These are phyloP conservation scores for Sandelia bainsii DNA, from an alignment of 2,797 vertebrate genomes.

Conservation along the genomic window DNA sequence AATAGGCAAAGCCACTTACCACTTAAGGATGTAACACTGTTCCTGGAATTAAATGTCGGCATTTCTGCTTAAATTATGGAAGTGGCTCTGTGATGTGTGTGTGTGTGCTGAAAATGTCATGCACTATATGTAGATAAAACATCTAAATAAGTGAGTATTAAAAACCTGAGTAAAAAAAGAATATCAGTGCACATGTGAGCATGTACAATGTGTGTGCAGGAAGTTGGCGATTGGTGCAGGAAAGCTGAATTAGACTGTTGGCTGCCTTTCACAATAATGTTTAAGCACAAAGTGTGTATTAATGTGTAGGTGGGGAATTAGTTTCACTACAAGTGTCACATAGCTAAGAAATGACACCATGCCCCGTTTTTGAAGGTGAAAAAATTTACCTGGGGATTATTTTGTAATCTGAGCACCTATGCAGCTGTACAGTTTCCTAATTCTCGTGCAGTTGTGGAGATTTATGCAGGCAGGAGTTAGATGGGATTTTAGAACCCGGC, in stretches of 20 bases:
- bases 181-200: conserved; percentile 39
- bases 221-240: conserved; percentile 46
- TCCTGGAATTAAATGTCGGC: conserved; percentile 82
- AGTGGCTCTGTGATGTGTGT: conserved; percentile 53
- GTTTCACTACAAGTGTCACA: conserved; percentile 73
- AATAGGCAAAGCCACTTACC: conserved; percentile 78
- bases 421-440: conserved; percentile 75
- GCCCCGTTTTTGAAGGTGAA: conserved; percentile 78
- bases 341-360: conserved; percentile 68
- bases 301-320: conserved; percentile 79
- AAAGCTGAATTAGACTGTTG: conserved; percentile 66
- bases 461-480: conserved; percentile 75
- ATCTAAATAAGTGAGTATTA: conserved; percentile 68
- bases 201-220: conserved; percentile 38
- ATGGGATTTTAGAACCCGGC: conserved; percentile 70
- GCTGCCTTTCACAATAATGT: conserved; percentile 63
- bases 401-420: conserved; percentile 84
- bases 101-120: conserved; percentile 68
- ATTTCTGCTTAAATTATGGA: conserved; percentile 81
- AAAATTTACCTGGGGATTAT: conserved; percentile 85
- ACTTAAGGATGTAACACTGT: conserved; percentile 74
- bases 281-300: conserved; percentile 65
- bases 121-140: conserved; percentile 72
- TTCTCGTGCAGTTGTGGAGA: conserved; percentile 74
- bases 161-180: conserved; percentile 39